phyloP scores from a whole-genome alignment of 2,113 vertebrate species.

The Prionailurus viverrinus region DNA sequence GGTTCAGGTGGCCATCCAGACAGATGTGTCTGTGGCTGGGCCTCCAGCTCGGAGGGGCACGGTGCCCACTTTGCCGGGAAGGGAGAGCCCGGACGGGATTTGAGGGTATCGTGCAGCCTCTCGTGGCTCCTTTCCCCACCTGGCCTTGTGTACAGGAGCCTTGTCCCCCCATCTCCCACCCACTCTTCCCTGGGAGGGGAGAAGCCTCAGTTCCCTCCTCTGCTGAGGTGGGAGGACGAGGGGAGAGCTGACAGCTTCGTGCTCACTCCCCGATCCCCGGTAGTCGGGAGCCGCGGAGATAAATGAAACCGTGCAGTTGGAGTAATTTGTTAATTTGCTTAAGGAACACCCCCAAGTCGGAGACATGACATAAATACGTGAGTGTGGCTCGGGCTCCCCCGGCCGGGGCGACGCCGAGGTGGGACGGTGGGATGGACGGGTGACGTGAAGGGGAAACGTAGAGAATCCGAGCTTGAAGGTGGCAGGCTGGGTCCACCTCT shows the following conservation, averaged over 20 bases:
- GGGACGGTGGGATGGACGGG: constrained; percentile 64
- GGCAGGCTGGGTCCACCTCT: neutral
- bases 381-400: constrained; percentile 75
- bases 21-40: neutral
- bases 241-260: constrained; percentile 73
- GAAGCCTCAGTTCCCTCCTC: neutral
- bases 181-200: neutral
- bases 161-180: neutral
- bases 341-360: constrained; percentile 84
- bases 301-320: constrained; percentile 82
- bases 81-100: neutral
- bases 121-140: neutral
- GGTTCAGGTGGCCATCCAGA: neutral
- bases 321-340: constrained; percentile 87
- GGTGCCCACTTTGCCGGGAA: neutral
- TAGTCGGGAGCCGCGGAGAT: constrained; percentile 62
- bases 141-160: neutral
- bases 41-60: neutral
- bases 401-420: constrained; percentile 37
- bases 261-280: constrained; percentile 54
- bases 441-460: constrained; percentile 71
- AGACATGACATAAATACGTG: constrained; percentile 81
- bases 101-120: neutral
- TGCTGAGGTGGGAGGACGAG: neutral
- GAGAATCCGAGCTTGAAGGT: constrained; percentile 43